Evolutionary conservation across 2,888 invertebrate species (phyloP).

Genomic region (Tipula helvola): DNA sequence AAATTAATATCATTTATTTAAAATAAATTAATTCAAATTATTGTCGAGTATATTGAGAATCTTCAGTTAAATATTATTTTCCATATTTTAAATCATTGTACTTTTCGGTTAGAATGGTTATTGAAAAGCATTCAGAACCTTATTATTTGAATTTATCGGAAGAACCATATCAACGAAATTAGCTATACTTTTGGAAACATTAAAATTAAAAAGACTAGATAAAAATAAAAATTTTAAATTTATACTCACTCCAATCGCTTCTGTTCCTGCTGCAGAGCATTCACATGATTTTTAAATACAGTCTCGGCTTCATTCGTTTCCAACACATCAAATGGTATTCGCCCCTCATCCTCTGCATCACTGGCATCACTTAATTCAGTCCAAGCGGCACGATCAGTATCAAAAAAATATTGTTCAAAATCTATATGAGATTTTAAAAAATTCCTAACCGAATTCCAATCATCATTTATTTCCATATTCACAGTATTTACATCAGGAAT

Average conservation of each 20-base stretch:
- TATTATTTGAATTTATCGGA: too few relatives aligned
- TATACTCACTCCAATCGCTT: constrained; percentile 76
- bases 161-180: background rate
- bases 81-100: background rate
- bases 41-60: background rate
- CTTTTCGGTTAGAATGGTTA: background rate
- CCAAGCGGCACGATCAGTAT: constrained; percentile 67
- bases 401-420: constrained; percentile 85
- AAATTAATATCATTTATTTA: background rate
- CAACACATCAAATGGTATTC: constrained; percentile 86
- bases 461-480: constrained; percentile 46
- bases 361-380: constrained; percentile 55
- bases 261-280: constrained; percentile 83
- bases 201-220: background rate
- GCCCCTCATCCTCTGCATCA: constrained; percentile 47
- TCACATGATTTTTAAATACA: constrained; percentile 82
- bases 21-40: background rate
- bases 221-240: background rate
- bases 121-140: too few relatives aligned
- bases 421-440: constrained; percentile 84
- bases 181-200: background rate
- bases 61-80: background rate
- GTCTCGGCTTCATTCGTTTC: constrained; percentile 85
- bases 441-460: constrained; percentile 79
- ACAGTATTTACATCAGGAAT: constrained; percentile 62